Evolutionary conservation across 2,888 invertebrate genomes (phyloP).

Genomic region (Papilio demoleus): DNA sequence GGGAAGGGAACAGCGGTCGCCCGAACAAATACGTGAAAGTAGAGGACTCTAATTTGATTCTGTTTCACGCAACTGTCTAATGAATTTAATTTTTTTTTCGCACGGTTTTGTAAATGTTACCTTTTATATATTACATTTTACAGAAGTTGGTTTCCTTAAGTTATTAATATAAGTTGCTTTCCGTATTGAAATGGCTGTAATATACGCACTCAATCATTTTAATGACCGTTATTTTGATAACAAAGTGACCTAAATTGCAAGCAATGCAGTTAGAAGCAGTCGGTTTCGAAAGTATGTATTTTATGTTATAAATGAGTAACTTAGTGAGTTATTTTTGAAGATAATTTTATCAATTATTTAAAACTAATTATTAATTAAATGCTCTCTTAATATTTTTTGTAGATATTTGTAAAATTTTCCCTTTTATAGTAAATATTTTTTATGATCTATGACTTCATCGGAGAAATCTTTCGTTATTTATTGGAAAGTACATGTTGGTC

Average conservation of each 20-base stretch:
- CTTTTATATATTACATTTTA: neutral
- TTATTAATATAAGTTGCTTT: no score
- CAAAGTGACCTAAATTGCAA: neutral
- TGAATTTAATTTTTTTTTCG: constrained; percentile 42
- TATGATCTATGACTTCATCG: no score
- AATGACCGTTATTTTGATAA: constrained; percentile 6
- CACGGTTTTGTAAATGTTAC: constrained; percentile 21
- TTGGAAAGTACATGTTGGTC: no score
- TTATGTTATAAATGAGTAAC: neutral
- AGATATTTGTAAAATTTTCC: no score
- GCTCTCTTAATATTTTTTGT: no score
- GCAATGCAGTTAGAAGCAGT: neutral
- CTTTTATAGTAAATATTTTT: no score
- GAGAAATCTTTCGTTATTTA: no score
- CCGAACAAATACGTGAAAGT: constrained; percentile 57
- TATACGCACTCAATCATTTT: neutral
- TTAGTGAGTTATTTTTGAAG: no score
- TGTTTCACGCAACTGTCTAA: constrained; percentile 47
- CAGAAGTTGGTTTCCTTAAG: neutral
- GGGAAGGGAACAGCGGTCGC: constrained; percentile 49
- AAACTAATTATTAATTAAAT: no score
- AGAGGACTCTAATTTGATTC: constrained; percentile 58
- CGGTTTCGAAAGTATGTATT: neutral
- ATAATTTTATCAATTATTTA: no score
- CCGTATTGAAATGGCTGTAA: neutral